Conservation (phyloP, 2,888 invertebrate genomes). For the Drosophila demipolita region DNA sequence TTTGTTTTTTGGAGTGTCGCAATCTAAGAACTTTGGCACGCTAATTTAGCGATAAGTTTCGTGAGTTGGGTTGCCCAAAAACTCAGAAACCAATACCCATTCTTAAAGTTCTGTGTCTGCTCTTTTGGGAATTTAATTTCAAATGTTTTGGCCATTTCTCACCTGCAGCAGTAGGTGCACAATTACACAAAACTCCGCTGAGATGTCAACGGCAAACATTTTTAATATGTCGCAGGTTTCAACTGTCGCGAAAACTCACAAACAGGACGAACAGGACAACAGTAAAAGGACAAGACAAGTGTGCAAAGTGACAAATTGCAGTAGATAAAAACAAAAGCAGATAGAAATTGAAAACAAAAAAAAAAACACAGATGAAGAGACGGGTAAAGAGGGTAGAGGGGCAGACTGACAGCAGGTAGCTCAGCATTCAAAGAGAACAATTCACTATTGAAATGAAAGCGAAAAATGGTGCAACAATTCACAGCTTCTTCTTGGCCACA, state of each 20-base stretch:
- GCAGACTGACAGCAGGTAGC: conserved; percentile 11
- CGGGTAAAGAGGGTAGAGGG: conserved; percentile 52
- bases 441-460: conserved; percentile 43
- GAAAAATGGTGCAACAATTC: conserved; percentile 35
- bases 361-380: conserved; percentile 27
- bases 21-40: conserved; percentile 59
- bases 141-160: conserved; percentile 12
- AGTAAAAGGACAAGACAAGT: conserved; percentile 56
- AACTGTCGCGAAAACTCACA: conserved; percentile 35
- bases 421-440: conserved; percentile 31
- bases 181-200: conserved; percentile 54
- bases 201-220: conserved; percentile 62
- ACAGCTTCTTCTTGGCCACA: conserved; percentile 40
- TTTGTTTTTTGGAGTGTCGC: conserved; percentile 43
- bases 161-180: conserved; percentile 44
- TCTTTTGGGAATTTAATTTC: conserved; percentile 46
- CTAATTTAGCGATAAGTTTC: conserved; percentile 70
- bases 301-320: conserved; percentile 76
- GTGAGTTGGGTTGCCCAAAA: conserved; percentile 42
- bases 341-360: conserved; percentile 4
- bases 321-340: conserved; percentile 38
- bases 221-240: conserved; percentile 53
- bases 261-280: conserved; percentile 13
- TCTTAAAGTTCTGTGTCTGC: conserved; percentile 11
- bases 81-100: neutral